Evolutionary conservation across 2,797 vertebrate genomes (phyloP), one percentile per base, ranked within the genome.

Genomic region (Muscicapa comitata): DNA sequence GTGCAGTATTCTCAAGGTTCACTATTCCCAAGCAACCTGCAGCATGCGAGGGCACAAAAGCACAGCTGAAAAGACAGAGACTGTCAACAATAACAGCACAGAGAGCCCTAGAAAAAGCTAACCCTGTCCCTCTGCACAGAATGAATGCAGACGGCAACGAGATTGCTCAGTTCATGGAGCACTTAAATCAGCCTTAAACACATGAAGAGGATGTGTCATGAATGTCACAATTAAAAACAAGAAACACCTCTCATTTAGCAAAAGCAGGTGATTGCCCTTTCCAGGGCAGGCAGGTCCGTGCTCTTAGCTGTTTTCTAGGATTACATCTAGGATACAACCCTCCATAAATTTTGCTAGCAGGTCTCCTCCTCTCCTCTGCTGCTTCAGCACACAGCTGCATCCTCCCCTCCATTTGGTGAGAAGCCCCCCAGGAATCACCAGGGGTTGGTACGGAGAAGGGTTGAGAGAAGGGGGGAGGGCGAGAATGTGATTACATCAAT

Each of bases 401-500:
- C 88, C 37, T 76, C 57, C 87, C 42, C 40, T 47, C 67, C 2
- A 0, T 76, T 65, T 35, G 73, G 92, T 68, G 86, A 83, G 90
- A 86, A 95, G 72, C 63, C 66, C 86, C 87, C 80, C 76, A 72
- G 92, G 70, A 96, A 61, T 50, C 89, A 92, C 85, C 48, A 17
- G 23, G 86, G 81, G 57, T n/a, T 72, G 94, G 82, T 47, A 25
- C 65, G 62, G 48, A 80, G 86, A 77, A n/a, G 85, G 51, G 51
- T 2, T 76, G 63, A 65, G 89, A 81, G 90, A 57, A 80, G 47
- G 57, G 74, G 91, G 76, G 57, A 91, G 93, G 85, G 76, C 7
- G 57, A 95, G 76, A 90, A 95, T 81, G 83, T 19, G 72, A 93
- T 96, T 90, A 94, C 94, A 95, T 94, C 96, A 91, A 93, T 94